Base-by-base conservation (phyloP, 2,797 vertebrate genomes). In the Anabacerthia variegaticeps region DNA sequence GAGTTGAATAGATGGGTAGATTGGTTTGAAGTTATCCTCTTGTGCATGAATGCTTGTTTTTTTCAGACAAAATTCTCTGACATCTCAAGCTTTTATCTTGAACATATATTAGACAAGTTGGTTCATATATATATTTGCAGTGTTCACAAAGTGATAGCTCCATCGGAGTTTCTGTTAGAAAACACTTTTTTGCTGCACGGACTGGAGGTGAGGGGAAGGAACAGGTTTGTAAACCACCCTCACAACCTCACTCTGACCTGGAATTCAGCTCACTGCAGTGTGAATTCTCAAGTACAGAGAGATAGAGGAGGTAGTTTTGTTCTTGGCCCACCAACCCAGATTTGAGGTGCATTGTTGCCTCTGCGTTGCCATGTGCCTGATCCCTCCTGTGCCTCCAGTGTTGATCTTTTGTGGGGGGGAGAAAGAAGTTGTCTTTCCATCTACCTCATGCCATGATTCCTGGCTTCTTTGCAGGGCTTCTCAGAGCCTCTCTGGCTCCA, bases 21-120 rank as follows among this genome's bases (percentile, higher is more conserved):
- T 93, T 81, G 15, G 66, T 73, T 92, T 92, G 66, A 93, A 94
- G 89, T 94, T 92, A 92, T 79, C 76, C 95, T 92, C 92, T 93
- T 88, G 79, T 93, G 56, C 48, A 30, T 79, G 80, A 94, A 88
- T 88, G 88, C 59, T 44, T 90, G 68, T 10, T 8, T 76, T 91
- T 76, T 78, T 71, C 69, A 84, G 88, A 94, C 92, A 86, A 92
- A 93, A 92, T 79, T 66, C 63, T 79, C 82, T 95, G 91, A 92
- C 88, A 88, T 76, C 76, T 93, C 92, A 63, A 71, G 90, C 59
- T 86, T 92, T 26, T 88, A 76, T 90, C 85, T 36, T 58, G 69
- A 88, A 88, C 28, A 32, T 34, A 32, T 54, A 56, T 69, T 81
- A 84, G 85, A 89, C 46, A 88, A 69, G 66, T 69, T 55, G 14